Evolutionary conservation across 2,797 vertebrate species (phyloP).

Genomic region (Channallabes apus): DNA sequence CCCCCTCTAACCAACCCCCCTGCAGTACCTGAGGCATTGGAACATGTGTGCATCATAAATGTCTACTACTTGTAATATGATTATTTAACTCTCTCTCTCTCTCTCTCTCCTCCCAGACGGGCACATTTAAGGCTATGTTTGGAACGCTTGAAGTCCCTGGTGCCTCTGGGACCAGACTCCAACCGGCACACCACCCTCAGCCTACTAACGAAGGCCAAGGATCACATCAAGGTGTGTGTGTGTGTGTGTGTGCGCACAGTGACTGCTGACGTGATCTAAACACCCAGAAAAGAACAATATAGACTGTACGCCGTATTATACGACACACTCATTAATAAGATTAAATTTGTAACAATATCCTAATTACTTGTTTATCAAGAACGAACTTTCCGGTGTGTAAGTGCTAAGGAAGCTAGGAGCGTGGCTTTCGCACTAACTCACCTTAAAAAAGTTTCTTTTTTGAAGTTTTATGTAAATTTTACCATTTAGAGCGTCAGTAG

Average conservation of each 20-base stretch:
- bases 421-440: neutral
- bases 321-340: neutral
- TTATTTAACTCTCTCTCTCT: conserved; percentile 28
- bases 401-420: neutral
- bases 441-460: neutral
- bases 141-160: conserved; percentile 90
- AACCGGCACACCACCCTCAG: conserved; percentile 90
- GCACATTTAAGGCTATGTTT: conserved; percentile 89
- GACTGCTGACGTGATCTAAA: neutral
- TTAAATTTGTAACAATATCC: neutral
- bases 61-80: conserved; percentile 32
- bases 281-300: neutral
- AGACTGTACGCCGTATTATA: neutral
- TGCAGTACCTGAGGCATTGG: neutral
- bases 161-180: conserved; percentile 85
- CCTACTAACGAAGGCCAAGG: conserved; percentile 88
- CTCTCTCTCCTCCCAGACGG: conserved; percentile 70
- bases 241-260: conserved; percentile 61
- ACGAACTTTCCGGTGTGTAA: neutral
- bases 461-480: neutral
- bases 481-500: neutral
- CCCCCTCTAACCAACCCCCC: neutral
- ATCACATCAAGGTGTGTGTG: conserved; percentile 92
- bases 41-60: conserved; percentile 9
- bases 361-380: neutral